Evolutionary conservation across 1,140 invertebrate species (phyloP), one percentile per base, ranked within the genome.

Genomic region (Prorops nasuta): DNA sequence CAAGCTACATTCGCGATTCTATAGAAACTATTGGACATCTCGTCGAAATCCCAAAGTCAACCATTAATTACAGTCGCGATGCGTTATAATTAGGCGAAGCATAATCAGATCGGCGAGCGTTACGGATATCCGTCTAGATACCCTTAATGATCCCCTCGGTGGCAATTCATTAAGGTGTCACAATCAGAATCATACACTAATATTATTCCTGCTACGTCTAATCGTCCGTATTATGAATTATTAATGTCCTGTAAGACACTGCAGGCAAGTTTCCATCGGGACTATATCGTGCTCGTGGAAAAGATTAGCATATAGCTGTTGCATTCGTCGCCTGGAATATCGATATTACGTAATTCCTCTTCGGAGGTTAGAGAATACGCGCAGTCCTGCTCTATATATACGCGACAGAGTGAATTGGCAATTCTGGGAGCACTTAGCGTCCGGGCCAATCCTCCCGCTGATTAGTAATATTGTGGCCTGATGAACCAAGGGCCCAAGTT

Each of bases 381-480:
- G 34, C 20, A 12, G 16, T 15, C 41, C 12, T 28, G 6, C 24
- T 28, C 12, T 6, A 28, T 28, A 28, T 28, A 28, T 28, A 12
- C 24, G 24, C 24, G 24, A 28, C 24, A 12, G 48, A 47, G 58
- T 70, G 73, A 76, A 76, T 74, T 74, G 71, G 66, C 69, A 74
- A 74, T 76, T 55, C 66, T 64, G 49, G 51, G 58, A 58, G 51
- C 70, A 71, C 69, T 76, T 73, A 73, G 61, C 52, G 44, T 36
- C 49, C 56, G 52, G 67, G 55, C 66, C 71, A 74, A 76, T 76
- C 59, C 69, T 67, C 56, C 54, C 54, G 64, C 70, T 76, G 72
- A 76, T 76, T 76, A 74, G 73, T 76, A 76, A 76, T 76, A 76
- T 76, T 76, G 73, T 76, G 69, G 71, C 70, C 73, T 76, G 73